Conservation (phyloP, 2,888 invertebrate genomes). For the Oxytorus armatus region DNA sequence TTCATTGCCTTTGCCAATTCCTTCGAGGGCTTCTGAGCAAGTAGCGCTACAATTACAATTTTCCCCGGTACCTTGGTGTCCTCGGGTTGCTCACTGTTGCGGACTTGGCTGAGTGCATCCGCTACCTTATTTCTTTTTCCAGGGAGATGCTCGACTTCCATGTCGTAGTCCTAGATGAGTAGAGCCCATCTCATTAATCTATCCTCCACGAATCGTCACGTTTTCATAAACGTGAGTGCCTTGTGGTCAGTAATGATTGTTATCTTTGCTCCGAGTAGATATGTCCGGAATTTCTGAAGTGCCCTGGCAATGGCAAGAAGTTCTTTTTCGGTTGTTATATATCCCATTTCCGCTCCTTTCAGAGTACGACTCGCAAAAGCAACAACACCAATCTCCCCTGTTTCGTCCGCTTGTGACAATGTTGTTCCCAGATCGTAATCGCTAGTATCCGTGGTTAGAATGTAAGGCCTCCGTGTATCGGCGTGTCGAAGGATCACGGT, state of each 20-base stretch:
- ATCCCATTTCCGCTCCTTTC: not conserved
- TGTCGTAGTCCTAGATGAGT: constrained; percentile 20
- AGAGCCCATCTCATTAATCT: constrained; percentile 15
- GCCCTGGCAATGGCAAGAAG: constrained; percentile 10
- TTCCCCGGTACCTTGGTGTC: not conserved
- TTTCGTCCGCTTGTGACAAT: not conserved
- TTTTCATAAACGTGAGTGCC: constrained; percentile 2
- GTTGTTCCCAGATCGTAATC: constrained; percentile 1
- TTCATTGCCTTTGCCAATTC: not conserved
- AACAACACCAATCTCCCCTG: not conserved
- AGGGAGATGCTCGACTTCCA: not conserved
- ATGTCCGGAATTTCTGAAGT: constrained; percentile 3
- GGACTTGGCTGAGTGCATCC: not conserved
- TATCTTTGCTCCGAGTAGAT: not conserved
- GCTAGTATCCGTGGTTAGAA: not conserved
- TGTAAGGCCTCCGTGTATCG: not conserved
- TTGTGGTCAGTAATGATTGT: constrained; percentile 1
- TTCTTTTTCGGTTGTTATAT: constrained; percentile 25
- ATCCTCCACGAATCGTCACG: not conserved
- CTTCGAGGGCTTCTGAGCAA: not conserved
- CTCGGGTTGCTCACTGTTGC: not conserved
- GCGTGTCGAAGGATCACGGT: not conserved
- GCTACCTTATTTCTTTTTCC: constrained; percentile 12
- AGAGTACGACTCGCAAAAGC: not conserved
- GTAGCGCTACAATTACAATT: not conserved